These are phyloP conservation scores for Oxycera nigricornis DNA, from an alignment of 2,888 invertebrate genomes.

Conservation along the genomic window DNA sequence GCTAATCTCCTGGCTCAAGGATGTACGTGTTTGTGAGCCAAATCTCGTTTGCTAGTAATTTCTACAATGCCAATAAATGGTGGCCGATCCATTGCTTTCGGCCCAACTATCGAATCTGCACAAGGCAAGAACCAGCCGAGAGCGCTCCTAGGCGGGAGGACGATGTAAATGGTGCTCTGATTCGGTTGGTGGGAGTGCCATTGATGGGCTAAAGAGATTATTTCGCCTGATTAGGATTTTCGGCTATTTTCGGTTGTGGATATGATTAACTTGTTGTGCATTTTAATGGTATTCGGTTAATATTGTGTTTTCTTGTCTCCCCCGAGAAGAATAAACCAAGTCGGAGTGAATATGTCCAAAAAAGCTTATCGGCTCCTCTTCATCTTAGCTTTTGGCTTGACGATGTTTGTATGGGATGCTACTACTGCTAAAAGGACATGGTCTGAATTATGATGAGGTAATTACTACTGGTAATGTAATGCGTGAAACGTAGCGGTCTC, in stretches of 20 bases:
- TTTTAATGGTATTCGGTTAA: conserved; percentile 47
- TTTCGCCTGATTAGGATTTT: conserved; percentile 48
- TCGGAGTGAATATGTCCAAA: no score
- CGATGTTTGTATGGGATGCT: conserved; percentile 40
- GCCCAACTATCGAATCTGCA: background rate
- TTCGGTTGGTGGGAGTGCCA: conserved; percentile 24
- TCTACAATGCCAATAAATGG: conserved; percentile 10
- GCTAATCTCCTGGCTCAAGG: conserved; percentile 43
- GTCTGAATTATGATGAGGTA: conserved; percentile 47
- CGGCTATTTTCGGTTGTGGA: conserved; percentile 45
- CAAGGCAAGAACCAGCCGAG: background rate
- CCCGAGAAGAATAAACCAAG: background rate
- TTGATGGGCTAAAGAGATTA: conserved; percentile 48
- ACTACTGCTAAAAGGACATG: conserved; percentile 42
- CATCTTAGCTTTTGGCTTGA: background rate
- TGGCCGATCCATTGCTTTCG: conserved; percentile 3
- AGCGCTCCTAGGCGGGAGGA: background rate
- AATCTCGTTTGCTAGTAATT: conserved; percentile 44
- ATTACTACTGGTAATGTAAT: conserved; percentile 44
- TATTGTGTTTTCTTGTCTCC: conserved; percentile 17
- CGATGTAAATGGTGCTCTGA: conserved; percentile 4
- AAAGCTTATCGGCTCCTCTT: background rate
- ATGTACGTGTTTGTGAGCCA: conserved; percentile 44
- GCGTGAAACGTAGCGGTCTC: conserved; percentile 15
- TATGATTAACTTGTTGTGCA: conserved; percentile 48